Base-by-base conservation (phyloP, 2,888 invertebrate species). In the Sphaerophoria rueppellii region DNA sequence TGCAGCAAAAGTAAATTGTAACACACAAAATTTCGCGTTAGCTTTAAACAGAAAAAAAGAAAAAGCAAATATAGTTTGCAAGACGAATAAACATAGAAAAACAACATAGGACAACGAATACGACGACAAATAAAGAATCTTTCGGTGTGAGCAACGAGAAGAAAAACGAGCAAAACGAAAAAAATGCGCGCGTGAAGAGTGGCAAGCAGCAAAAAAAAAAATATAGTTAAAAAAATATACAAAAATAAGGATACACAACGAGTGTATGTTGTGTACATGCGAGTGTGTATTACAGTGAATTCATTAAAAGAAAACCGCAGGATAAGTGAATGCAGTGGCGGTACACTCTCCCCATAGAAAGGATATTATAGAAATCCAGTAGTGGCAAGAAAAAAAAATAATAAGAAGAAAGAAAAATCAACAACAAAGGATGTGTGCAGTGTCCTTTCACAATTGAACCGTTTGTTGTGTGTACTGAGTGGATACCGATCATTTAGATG, bases 131-230 rank as follows among this genome's bases (percentile, higher is more conserved):
- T 75, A 77, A 73, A 63, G 37, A 69, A 70, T 67, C 71, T 61
- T 48, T 65, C 65, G 37, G 58, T 60, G 81, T 70, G 80, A 72
- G 57, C 40, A 50, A 37, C 65, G 50, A 50, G 65, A 50, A 65
- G 48, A 65, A 50, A 60, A 50, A 50, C 65, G 61, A 48, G 73
- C 52, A 63, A 69, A 69, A 69, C 24, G 57, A 52, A 58, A 81
- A 81, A 50, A 69, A 32, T 81, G 85, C 85, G 85, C 85, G 85
- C 85, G 85, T 85, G 76, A 77, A 85, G 73, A 81, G 76, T 81
- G 57, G 65, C 63, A 70, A 78, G 43, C 43, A 43, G 12, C 4
- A 4, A 43, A 43, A 43, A 77, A 63, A 60, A 48, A 58, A 67
- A 37, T n/a, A n/a, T n/a, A 40, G 9, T 40, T 9, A 40, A 40